Percentiles rank a stretch among this genome's conserved stretches.
phyloP scores from a whole-genome alignment of 1,140 invertebrate genomes.

The Colletes latitarsis region DNA sequence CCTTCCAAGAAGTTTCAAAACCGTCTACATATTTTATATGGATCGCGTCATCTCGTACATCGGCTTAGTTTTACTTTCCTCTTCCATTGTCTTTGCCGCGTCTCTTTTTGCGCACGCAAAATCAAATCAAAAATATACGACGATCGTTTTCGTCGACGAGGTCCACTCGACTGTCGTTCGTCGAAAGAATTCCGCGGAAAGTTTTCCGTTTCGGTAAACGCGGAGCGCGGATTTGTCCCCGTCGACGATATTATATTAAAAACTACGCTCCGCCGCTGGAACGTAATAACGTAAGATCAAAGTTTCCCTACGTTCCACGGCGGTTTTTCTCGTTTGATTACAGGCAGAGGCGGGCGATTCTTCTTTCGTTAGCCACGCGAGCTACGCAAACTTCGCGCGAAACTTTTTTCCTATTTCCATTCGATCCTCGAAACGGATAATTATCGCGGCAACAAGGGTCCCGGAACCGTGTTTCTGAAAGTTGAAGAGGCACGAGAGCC shows the following conservation, averaged over 20 bases:
- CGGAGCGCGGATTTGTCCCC: not conserved
- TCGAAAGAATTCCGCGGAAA: too few species aligned
- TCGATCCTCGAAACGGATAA: slow-evolving; percentile 78
- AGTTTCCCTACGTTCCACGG: slow-evolving; percentile 68
- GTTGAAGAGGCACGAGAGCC: slow-evolving; percentile 2
- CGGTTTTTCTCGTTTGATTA: not conserved
- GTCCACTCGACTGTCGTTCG: too few species aligned
- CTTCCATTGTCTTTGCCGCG: too few species aligned
- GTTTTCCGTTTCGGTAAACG: not conserved
- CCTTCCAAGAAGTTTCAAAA: too few species aligned
- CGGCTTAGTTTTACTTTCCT: too few species aligned
- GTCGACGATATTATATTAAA: slow-evolving; percentile 11
- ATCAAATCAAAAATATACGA: too few species aligned
- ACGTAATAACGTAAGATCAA: slow-evolving; percentile 79
- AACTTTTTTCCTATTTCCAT: slow-evolving; percentile 79
- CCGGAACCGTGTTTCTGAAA: slow-evolving; percentile 28
- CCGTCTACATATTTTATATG: too few species aligned
- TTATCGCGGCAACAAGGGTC: slow-evolving; percentile 74
- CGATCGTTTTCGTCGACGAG: too few species aligned
- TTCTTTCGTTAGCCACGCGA: slow-evolving; percentile 7
- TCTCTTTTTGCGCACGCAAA: too few species aligned
- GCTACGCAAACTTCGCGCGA: slow-evolving; percentile 65
- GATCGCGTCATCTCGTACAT: too few species aligned
- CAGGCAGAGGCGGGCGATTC: slow-evolving; percentile 16
- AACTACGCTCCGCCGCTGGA: slow-evolving; percentile 58